phyloP scores from a whole-genome alignment of 2,113 vertebrate genomes.

The Thamnaconus septentrionalis region DNA sequence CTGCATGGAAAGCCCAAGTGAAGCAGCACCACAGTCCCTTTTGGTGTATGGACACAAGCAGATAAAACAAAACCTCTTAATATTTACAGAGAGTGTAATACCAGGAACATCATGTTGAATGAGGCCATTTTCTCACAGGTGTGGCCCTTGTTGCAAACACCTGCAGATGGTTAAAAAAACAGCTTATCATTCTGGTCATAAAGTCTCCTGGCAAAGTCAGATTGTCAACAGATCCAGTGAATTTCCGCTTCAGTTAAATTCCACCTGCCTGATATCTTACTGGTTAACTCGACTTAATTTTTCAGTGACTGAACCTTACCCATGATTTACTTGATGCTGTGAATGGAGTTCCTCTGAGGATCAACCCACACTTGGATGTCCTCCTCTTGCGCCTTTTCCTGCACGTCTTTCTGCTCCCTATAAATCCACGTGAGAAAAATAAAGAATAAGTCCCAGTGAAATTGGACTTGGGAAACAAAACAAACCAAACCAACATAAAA shows the following conservation, averaged over 20 bases:
- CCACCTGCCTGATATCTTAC: not conserved
- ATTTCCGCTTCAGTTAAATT: not conserved
- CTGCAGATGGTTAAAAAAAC: slow-evolving; percentile 23
- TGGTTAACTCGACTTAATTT: not conserved
- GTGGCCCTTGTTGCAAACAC: slow-evolving; percentile 64
- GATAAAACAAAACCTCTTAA: too few species aligned
- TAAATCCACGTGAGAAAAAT: not conserved
- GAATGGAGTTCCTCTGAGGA: slow-evolving; percentile 75
- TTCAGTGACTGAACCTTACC: slow-evolving; percentile 51
- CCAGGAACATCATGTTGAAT: slow-evolving; percentile 46
- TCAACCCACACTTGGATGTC: slow-evolving; percentile 72
- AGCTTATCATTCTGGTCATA: slow-evolving; percentile 6
- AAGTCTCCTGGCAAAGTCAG: not conserved
- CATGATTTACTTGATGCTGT: slow-evolving; percentile 78
- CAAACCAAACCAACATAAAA: too few species aligned
- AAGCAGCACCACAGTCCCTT: too few species aligned
- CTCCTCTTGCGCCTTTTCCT: slow-evolving; percentile 3
- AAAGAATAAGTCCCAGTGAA: not conserved
- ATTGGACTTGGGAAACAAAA: not conserved
- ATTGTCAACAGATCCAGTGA: not conserved
- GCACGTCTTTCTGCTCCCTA: slow-evolving; percentile 30
- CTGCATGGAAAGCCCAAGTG: too few species aligned
- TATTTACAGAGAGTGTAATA: too few species aligned
- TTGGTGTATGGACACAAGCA: too few species aligned
- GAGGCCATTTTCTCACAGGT: slow-evolving; percentile 61